phyloP scores from a whole-genome alignment of 2,797 vertebrate genomes.

The Loriculus beryllinus region DNA sequence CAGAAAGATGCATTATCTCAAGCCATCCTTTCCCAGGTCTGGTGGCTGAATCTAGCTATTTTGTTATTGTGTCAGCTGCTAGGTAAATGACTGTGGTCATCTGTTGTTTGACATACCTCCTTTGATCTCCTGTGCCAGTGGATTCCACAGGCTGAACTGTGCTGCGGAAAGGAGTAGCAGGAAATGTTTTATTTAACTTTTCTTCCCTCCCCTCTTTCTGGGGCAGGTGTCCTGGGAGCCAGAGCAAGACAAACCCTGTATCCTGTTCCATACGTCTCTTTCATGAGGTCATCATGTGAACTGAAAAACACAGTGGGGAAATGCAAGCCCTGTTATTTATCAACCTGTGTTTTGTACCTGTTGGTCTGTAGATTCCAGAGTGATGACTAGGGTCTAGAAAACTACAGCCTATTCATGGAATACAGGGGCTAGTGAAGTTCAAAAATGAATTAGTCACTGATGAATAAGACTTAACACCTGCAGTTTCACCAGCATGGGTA shows the following conservation, averaged over 20 bases:
- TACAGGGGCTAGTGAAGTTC: conserved; percentile 10
- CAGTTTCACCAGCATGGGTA: conserved; percentile 22
- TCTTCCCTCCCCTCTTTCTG: neutral
- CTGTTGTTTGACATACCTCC: conserved; percentile 30
- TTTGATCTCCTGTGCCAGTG: conserved; percentile 29
- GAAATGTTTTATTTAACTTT: conserved; percentile 32
- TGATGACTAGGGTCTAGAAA: conserved; percentile 35
- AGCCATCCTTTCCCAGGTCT: neutral
- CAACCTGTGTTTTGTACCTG: conserved; percentile 25
- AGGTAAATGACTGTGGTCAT: neutral
- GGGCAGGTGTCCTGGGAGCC: neutral
- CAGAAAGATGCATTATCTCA: neutral
- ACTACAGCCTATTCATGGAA: neutral
- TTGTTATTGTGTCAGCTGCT: conserved; percentile 8
- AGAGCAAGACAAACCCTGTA: neutral
- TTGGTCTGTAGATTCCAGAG: conserved; percentile 4
- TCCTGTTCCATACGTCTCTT: conserved; percentile 15
- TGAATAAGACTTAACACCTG: conserved; percentile 47
- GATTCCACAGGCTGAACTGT: conserved; percentile 15
- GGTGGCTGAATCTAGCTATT: neutral
- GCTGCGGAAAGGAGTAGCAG: conserved; percentile 27
- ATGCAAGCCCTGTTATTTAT: conserved; percentile 28
- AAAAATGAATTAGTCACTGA: conserved; percentile 37
- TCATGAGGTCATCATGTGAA: conserved; percentile 1
- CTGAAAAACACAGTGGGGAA: conserved; percentile 10